A percentile compares a stretch with the other conserved stretches of the same genome.
Evolutionary conservation across 1,140 invertebrate genomes (phyloP).

Genomic region (Penaeus vannamei): DNA sequence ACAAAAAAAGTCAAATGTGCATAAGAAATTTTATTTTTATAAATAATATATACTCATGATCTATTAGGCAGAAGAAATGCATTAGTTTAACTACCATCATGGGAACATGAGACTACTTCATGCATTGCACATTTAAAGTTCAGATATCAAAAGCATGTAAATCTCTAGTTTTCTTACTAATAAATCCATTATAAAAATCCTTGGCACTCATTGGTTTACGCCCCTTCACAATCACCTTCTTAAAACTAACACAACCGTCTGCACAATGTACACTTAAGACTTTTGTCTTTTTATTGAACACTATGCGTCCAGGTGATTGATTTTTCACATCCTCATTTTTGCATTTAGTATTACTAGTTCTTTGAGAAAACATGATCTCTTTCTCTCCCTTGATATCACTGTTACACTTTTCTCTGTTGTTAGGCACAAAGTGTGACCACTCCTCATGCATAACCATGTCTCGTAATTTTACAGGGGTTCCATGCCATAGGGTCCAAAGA

Average conservation of each 20-base stretch:
- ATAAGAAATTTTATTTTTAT: too few species aligned
- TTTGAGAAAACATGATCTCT: background rate
- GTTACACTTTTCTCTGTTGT: background rate
- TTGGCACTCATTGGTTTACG: slow-evolving; percentile 63
- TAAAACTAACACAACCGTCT: slow-evolving; percentile 58
- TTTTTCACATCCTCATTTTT: background rate
- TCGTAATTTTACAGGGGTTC: slow-evolving; percentile 40
- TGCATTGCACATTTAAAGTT: too few species aligned
- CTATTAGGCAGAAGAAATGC: too few species aligned
- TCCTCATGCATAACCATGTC: slow-evolving; percentile 55
- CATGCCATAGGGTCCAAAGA: slow-evolving; percentile 61
- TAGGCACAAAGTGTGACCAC: slow-evolving; percentile 2
- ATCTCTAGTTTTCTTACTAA: slow-evolving; percentile 55
- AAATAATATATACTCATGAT: too few species aligned
- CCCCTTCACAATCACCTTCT: slow-evolving; percentile 52
- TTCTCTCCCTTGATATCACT: background rate
- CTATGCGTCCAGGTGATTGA: slow-evolving; percentile 12
- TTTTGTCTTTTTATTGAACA: slow-evolving; percentile 35
- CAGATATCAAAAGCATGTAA: slow-evolving; percentile 18
- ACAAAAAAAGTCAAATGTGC: too few species aligned
- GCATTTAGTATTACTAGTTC: background rate
- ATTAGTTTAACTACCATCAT: too few species aligned
- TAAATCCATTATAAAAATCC: slow-evolving; percentile 66
- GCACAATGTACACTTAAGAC: slow-evolving; percentile 54
- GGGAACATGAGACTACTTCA: too few species aligned